phyloP scores from a whole-genome alignment of 2,888 invertebrate species.

The Cataglyphis rosenhaueri region DNA sequence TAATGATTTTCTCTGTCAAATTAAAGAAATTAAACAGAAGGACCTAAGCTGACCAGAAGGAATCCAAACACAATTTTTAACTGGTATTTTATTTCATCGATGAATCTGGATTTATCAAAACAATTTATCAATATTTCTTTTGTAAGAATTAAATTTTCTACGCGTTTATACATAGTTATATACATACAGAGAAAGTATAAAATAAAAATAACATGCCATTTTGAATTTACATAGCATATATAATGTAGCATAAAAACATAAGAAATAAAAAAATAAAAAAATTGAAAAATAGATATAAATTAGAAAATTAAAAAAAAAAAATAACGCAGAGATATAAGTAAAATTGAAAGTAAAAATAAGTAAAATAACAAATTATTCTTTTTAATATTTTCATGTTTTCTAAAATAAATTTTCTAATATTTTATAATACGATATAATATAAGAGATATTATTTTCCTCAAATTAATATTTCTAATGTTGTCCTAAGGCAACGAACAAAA shows the following conservation, averaged over 20 bases:
- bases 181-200: neutral
- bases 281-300: neutral
- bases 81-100: slow-evolving; percentile 50
- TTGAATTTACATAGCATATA: neutral
- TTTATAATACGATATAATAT: neutral
- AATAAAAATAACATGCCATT: neutral
- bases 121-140: neutral
- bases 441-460: neutral
- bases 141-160: neutral
- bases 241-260: neutral
- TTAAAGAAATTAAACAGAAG: slow-evolving; percentile 81
- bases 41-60: slow-evolving; percentile 80
- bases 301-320: neutral
- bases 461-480: slow-evolving; percentile 4
- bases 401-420: slow-evolving; percentile 8
- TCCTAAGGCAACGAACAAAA: neutral
- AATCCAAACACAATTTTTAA: slow-evolving; percentile 71
- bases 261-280: neutral
- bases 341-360: neutral
- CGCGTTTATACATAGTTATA: neutral
- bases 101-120: neutral
- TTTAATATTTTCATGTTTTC: neutral
- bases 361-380: neutral
- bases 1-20: slow-evolving; percentile 82
- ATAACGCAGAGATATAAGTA: neutral